Conservation (phyloP, 2,113 vertebrate genomes). For the Tor tambroides region DNA sequence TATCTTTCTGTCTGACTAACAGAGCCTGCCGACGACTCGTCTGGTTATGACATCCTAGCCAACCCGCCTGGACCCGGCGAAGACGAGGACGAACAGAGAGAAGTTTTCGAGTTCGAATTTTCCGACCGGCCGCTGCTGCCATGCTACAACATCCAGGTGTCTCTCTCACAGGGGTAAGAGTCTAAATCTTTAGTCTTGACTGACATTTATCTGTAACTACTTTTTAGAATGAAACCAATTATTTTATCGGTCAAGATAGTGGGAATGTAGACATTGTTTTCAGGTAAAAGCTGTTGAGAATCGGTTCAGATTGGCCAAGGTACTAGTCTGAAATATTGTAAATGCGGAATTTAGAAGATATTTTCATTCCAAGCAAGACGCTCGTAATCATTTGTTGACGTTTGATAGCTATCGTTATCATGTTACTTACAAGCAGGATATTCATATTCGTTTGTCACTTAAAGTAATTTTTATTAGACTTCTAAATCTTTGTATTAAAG, state of each 20-base stretch:
- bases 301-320: neutral
- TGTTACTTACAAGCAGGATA: too few relatives aligned
- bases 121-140: conserved; percentile 84
- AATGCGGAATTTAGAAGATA: neutral
- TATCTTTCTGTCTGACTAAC: conserved; percentile 15
- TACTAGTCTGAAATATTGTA: neutral
- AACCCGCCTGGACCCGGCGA: conserved; percentile 85
- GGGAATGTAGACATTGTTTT: neutral
- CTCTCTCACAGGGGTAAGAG: conserved; percentile 88
- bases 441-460: too few relatives aligned
- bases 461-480: too few relatives aligned
- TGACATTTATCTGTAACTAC: neutral
- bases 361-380: neutral
- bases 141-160: conserved; percentile 89
- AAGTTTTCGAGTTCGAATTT: conserved; percentile 88
- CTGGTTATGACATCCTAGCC: conserved; percentile 85
- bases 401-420: too few relatives aligned
- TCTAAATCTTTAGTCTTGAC: too few relatives aligned
- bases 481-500: too few relatives aligned
- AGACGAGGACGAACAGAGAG: conserved; percentile 81
- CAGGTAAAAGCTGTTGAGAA: neutral
- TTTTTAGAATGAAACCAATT: neutral
- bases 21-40: conserved; percentile 84
- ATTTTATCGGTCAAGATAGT: neutral
- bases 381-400: neutral